phyloP scores from a whole-genome alignment of 2,113 vertebrate genomes.

The Peromyscus maniculatus region DNA sequence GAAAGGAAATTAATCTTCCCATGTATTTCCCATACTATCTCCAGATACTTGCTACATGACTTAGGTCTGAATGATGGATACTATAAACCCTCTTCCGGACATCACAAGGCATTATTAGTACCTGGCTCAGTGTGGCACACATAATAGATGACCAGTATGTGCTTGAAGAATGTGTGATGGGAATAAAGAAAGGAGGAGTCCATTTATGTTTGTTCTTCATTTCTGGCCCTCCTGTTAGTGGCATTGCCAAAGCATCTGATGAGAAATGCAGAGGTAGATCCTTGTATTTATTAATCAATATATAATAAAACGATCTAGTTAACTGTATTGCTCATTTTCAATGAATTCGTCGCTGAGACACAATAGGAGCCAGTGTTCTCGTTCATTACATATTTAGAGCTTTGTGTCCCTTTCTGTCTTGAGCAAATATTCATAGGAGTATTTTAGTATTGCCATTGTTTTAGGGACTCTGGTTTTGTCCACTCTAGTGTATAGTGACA shows the following conservation, averaged over 20 bases:
- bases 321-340: slow-evolving; percentile 22
- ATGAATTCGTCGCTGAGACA: not conserved
- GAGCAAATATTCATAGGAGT: not conserved
- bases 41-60: not conserved
- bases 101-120: not conserved
- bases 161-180: not conserved
- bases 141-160: not conserved
- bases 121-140: not conserved
- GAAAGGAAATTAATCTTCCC: not conserved
- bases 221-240: not conserved
- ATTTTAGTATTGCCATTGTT: slow-evolving; percentile 52
- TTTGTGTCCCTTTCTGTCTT: not conserved
- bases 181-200: not conserved
- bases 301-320: not conserved
- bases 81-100: not conserved
- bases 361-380: not conserved
- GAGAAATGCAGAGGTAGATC: not conserved
- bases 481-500: not conserved
- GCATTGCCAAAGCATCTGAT: not conserved
- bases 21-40: not conserved
- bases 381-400: not conserved
- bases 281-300: not conserved
- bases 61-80: slow-evolving; percentile 16
- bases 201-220: not conserved
- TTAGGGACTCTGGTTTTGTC: not conserved